phyloP scores from a whole-genome alignment of 2,888 invertebrate genomes.

The Andrena bucephala region DNA sequence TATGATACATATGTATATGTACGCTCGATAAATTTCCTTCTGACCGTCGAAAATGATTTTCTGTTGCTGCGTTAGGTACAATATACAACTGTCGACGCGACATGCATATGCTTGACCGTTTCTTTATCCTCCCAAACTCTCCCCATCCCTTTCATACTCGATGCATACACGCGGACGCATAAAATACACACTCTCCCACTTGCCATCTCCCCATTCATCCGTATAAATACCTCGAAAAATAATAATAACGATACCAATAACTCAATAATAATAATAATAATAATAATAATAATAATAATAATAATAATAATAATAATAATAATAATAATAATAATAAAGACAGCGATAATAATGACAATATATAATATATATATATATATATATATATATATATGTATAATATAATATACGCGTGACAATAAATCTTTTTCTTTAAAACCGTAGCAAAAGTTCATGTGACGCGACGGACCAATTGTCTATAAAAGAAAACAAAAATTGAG shows the following conservation, averaged over 20 bases:
- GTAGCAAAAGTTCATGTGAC: slow-evolving; percentile 46
- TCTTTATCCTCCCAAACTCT: neutral
- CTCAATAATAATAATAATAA: slow-evolving; percentile 60
- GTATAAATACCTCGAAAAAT: slow-evolving; percentile 66
- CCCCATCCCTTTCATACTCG: slow-evolving; percentile 30
- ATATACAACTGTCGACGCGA: slow-evolving; percentile 64
- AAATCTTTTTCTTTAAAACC: slow-evolving; percentile 34
- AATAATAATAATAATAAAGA: slow-evolving; percentile 39
- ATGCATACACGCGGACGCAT: slow-evolving; percentile 12
- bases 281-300: slow-evolving; percentile 47
- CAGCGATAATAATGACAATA: slow-evolving; percentile 51
- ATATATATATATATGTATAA: slow-evolving; percentile 31
- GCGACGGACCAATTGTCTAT: slow-evolving; percentile 13
- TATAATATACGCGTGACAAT: slow-evolving; percentile 24
- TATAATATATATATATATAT: slow-evolving; percentile 41
- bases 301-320: slow-evolving; percentile 40
- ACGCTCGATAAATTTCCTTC: slow-evolving; percentile 39
- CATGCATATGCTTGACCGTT: slow-evolving; percentile 44
- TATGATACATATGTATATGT: slow-evolving; percentile 46
- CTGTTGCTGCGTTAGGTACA: slow-evolving; percentile 62
- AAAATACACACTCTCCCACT: slow-evolving; percentile 7
- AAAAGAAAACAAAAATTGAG: slow-evolving; percentile 3
- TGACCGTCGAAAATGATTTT: slow-evolving; percentile 29
- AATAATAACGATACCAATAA: slow-evolving; percentile 65
- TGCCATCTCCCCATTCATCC: slow-evolving; percentile 41